Evolutionary conservation across 2,797 vertebrate genomes (phyloP).

Genomic region (Tauraco hartlaubi): DNA sequence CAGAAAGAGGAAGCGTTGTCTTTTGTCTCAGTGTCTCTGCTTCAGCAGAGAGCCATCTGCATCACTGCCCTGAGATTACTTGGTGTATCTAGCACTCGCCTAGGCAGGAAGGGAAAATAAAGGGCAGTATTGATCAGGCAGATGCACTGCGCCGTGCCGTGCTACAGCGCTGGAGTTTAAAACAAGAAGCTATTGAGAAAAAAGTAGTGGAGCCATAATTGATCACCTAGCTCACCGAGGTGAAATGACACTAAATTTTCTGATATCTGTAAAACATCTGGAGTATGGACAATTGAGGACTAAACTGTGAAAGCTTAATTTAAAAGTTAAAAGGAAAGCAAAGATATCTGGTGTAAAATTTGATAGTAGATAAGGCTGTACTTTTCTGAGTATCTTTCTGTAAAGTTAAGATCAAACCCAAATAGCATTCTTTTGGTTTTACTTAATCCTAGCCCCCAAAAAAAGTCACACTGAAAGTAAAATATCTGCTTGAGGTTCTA

Average conservation of each 20-base stretch:
- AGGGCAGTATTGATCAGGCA: background rate
- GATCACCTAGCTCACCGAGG: background rate
- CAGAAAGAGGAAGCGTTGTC: background rate
- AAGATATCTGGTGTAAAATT: background rate
- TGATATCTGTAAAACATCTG: background rate
- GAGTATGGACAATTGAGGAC: background rate
- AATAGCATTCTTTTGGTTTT: background rate
- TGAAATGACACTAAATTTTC: background rate
- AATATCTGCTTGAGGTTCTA: background rate
- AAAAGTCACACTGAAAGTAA: background rate
- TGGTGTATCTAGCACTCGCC: background rate
- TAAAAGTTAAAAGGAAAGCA: background rate
- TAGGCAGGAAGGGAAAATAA: background rate
- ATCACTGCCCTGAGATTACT: background rate
- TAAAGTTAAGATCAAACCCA: background rate
- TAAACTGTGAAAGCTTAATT: background rate
- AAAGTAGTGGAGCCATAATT: rapidly evolving
- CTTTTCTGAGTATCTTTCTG: background rate
- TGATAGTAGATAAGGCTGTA: background rate
- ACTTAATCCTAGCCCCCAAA: background rate
- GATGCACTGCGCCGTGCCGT: background rate
- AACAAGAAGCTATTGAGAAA: background rate
- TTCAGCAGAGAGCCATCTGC: background rate
- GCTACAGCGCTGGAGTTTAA: background rate
- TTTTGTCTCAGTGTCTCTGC: background rate